Base-by-base conservation (phyloP, 2,888 invertebrate species). In the Lissonota sp. region DNA sequence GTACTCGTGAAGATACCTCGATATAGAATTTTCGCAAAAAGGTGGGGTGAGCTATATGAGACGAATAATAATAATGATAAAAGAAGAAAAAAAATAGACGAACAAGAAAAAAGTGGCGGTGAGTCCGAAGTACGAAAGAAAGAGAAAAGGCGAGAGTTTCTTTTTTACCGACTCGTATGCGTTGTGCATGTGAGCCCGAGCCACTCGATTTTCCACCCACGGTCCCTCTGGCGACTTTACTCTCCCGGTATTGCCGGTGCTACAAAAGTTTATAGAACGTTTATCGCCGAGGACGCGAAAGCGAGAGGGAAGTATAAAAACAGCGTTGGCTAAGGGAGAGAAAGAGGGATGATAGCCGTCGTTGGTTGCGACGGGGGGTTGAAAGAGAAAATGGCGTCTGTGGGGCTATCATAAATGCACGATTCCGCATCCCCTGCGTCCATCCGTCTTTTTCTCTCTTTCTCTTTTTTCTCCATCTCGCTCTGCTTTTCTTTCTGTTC, bases 221-320 rank as follows among this genome's bases (percentile, higher is more conserved):
- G 51, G 26, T 63, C 76, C 51, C 80, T 71, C 66, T 53, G 63
- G 71, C 40, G 63, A 42, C 70, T 79, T 75, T 69, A 75, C 75
- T 67, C 75, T 66, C 53, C 26, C 57, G 66, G 67, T 79, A 82
- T 82, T 79, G 79, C 67, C 75, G 62, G 78, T 75, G 63, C 88
- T 86, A 87, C 86, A 88, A 89, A 90, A 89, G 87, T 89, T 90
- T 90, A 90, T 90, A 87, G 89, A 90, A 89, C 87, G 87, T 87
- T 87, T 83, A 82, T 82, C 79, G 79, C 79, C 82, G 83, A 76
- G 79, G 67, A 76, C 84, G 83, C 84, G 81, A 84, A 84, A 66
- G 49, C 44, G 62, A 40, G 55, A 66, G 62, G 12, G 60, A n/a
- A 72, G 67, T 86, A 86, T 86, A 85, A 82, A 84, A 85, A 87